Evolutionary conservation across 2,797 vertebrate species (phyloP).

Genomic region (Chromobotia macracanthus): DNA sequence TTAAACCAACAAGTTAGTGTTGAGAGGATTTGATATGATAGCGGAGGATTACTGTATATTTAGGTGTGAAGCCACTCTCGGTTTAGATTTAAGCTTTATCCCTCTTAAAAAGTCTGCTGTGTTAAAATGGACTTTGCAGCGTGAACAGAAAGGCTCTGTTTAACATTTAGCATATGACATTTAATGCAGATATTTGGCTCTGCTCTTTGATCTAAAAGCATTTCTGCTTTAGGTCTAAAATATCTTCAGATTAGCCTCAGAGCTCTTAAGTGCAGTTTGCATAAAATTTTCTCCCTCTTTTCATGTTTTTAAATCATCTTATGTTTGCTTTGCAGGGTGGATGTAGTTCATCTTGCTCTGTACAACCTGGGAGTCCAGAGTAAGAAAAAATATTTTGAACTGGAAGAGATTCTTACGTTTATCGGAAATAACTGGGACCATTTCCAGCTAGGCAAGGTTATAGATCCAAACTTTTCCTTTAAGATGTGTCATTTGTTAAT

Average conservation of each 20-base stretch:
- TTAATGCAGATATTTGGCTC: conserved; percentile 28
- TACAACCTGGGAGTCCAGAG: conserved; percentile 94
- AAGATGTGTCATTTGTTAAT: background rate
- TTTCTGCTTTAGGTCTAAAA: background rate
- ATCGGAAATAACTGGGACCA: conserved; percentile 90
- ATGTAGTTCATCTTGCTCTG: conserved; percentile 90
- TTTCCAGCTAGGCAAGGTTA: conserved; percentile 92
- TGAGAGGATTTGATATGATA: conserved; percentile 44
- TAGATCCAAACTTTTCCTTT: background rate
- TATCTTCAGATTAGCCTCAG: background rate
- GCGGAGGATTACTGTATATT: conserved; percentile 43
- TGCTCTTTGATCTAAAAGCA: conserved; percentile 22
- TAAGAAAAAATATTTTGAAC: conserved; percentile 97
- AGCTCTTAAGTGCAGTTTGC: background rate
- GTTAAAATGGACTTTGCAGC: conserved; percentile 45
- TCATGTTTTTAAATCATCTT: background rate
- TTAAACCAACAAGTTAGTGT: conserved; percentile 24
- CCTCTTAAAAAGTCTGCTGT: conserved; percentile 34
- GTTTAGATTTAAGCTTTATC: conserved; percentile 48
- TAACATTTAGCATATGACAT: conserved; percentile 30
- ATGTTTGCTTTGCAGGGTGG: conserved; percentile 79
- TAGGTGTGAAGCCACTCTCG: conserved; percentile 36
- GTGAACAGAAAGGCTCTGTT: background rate
- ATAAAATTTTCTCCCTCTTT: background rate
- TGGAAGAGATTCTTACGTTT: conserved; percentile 92